Evolutionary conservation across 2,113 vertebrate species (phyloP), one percentile per base, ranked within the genome.

Genomic region (Anarrhichthys ocellatus): DNA sequence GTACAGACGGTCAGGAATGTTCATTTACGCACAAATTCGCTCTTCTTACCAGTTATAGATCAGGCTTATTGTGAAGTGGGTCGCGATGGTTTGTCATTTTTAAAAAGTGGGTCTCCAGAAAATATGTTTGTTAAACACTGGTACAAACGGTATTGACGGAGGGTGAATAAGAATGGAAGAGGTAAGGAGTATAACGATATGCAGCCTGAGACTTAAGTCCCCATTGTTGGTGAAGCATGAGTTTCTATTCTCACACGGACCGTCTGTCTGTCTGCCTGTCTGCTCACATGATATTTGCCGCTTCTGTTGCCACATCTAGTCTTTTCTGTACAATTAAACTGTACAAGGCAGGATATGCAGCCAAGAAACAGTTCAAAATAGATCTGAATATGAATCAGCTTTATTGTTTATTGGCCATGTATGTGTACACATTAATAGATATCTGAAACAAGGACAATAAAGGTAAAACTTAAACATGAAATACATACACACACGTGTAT

Each of bases 261-360:
- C 13, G 1, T 29, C 24, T n/a, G 34, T 75, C 56, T 22, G 70
- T 29, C 24, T 20, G 34, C 72, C 56, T 17, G 70, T 36, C 22
- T 46, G 70, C 54, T 14, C 0, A 0, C 20, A 18, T 0, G n/a
- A 54, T 10, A 73, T 52, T 9, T 13, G 4, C 18, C 42, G 24
- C 64, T 74, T 59, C n/a, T 20, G 46, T 20, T 46, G 17, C 79
- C 24, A 17, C 18, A 24, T 29, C 22, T 0, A 61, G 52, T 69
- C 9, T 2, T 17, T 24, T 46, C 8, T 61, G 54, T 69, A 24
- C 22, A n/a, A 17, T 44, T 5, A 17, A 29, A n/a, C 4, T 9
- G 8, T 8, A 24, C 20, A 69, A 4, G 36, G 64, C 54, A 1
- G 4, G 20, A 59, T 9, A 27, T 24, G 24, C n/a, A 32, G 69